A percentile compares a stretch with the other conserved stretches of the same genome.
Evolutionary conservation across 2,797 vertebrate species (phyloP).

Genomic region (Crenuchus spilurus): DNA sequence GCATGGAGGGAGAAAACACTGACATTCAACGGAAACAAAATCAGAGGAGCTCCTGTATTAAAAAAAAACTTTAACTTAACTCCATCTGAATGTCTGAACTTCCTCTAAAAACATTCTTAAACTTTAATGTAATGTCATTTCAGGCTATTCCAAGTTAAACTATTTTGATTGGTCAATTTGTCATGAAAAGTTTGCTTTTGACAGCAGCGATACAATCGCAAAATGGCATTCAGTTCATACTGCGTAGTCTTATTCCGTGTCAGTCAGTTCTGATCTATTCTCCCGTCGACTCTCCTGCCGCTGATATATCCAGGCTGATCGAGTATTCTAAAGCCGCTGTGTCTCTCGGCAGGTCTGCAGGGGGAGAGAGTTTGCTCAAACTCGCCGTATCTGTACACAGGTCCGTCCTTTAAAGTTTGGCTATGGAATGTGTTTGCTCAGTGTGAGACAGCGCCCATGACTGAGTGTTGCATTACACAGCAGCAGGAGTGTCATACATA

Average conservation of each 20-base stretch:
- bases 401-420: slow-evolving; percentile 24
- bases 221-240: neutral
- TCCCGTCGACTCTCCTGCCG: neutral
- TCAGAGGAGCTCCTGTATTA: too few species aligned
- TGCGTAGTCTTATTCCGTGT: neutral
- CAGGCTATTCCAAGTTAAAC: too few species aligned
- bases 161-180: too few species aligned
- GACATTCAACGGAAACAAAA: too few species aligned
- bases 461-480: slow-evolving; percentile 51
- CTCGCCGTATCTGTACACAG: slow-evolving; percentile 28
- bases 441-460: slow-evolving; percentile 38
- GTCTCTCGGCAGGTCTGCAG: slow-evolving; percentile 1
- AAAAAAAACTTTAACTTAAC: too few species aligned
- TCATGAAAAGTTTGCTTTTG: too few species aligned
- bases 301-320: slow-evolving; percentile 7
- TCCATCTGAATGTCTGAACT: too few species aligned
- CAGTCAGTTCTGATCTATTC: neutral
- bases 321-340: neutral
- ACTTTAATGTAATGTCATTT: too few species aligned
- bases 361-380: slow-evolving; percentile 19
- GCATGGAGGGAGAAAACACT: too few species aligned
- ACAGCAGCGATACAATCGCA: neutral
- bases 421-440: slow-evolving; percentile 46
- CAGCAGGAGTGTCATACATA: slow-evolving; percentile 48
- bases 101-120: too few species aligned